These are phyloP conservation scores for Aurelia aurita complex sp. Pacific DNA, from an alignment of 30 jellyfish, hydroid and myxozoan genomes.

Conservation along the genomic window DNA sequence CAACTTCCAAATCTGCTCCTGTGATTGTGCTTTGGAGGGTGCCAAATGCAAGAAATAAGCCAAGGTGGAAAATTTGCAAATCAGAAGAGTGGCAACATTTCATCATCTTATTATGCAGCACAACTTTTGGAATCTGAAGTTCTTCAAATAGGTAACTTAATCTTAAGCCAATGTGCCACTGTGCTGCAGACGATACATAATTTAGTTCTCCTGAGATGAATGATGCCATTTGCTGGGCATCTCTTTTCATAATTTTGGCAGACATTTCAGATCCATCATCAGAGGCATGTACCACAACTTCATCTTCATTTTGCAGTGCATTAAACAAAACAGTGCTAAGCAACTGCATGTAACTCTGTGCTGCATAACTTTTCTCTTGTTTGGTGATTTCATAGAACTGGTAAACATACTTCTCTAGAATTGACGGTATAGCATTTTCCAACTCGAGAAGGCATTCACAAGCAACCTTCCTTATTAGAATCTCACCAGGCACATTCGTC, in stretches of 20 bases:
- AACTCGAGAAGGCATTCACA: constrained; percentile 59
- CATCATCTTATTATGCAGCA: constrained; percentile 38
- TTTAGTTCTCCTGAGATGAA: constrained; percentile 50
- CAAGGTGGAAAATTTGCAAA: constrained; percentile 42
- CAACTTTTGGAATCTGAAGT: constrained; percentile 40
- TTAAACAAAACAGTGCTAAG: constrained; percentile 29
- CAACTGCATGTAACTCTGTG: constrained; percentile 41
- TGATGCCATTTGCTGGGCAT: constrained; percentile 50
- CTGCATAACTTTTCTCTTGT: constrained; percentile 38
- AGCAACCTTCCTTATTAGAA: constrained; percentile 30
- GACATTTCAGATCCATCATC: no score
- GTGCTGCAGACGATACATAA: constrained; percentile 16
- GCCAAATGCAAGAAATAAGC: constrained; percentile 28
- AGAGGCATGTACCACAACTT: background rate
- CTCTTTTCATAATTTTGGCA: background rate
- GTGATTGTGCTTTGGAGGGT: constrained; percentile 7
- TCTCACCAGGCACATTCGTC: constrained; percentile 34
- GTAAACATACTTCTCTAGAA: constrained; percentile 10
- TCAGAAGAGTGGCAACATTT: constrained; percentile 45
- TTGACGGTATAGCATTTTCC: constrained; percentile 33
- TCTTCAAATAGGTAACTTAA: constrained; percentile 8
- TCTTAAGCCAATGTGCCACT: constrained; percentile 51
- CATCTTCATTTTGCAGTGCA: constrained; percentile 2
- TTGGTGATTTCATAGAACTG: constrained; percentile 21
- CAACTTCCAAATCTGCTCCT: constrained; percentile 15